Percentiles rank a stretch among this genome's conserved stretches.
These are phyloP conservation scores for Sarcophilus harrisii DNA, from an alignment of 2,797 vertebrate genomes.

Conservation along the genomic window DNA sequence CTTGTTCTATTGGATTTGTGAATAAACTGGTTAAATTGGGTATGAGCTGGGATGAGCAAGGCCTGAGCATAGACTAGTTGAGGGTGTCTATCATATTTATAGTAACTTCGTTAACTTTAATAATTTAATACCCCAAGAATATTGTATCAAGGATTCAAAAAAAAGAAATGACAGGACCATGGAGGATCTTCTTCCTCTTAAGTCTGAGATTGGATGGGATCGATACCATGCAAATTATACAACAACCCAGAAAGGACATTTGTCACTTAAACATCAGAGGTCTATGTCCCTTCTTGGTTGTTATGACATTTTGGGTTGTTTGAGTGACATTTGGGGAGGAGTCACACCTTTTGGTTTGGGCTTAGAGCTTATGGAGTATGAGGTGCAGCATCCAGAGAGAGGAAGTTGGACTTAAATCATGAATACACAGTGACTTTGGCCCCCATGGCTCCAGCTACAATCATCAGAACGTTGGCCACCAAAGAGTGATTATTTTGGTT, in stretches of 20 bases:
- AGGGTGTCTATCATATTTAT: background rate
- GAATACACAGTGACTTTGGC: background rate
- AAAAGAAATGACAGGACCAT: background rate
- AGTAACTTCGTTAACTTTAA: background rate
- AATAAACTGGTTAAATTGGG: background rate
- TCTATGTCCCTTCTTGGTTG: background rate
- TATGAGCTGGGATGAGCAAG: background rate
- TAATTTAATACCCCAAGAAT: background rate
- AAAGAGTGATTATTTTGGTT: background rate
- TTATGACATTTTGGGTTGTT: background rate
- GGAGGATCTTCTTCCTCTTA: background rate
- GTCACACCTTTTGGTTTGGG: background rate
- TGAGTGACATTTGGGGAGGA: background rate
- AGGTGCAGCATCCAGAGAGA: background rate
- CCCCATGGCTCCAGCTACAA: background rate
- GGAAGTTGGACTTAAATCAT: background rate
- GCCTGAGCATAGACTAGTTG: background rate
- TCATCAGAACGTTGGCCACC: background rate
- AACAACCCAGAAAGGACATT: background rate
- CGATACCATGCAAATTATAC: background rate
- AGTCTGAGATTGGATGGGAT: background rate
- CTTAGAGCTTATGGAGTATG: background rate
- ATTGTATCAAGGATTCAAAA: background rate
- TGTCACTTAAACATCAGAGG: background rate
- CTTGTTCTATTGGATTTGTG: background rate